phyloP scores from a whole-genome alignment of 2,797 vertebrate genomes.

The Phataginus tricuspis region DNA sequence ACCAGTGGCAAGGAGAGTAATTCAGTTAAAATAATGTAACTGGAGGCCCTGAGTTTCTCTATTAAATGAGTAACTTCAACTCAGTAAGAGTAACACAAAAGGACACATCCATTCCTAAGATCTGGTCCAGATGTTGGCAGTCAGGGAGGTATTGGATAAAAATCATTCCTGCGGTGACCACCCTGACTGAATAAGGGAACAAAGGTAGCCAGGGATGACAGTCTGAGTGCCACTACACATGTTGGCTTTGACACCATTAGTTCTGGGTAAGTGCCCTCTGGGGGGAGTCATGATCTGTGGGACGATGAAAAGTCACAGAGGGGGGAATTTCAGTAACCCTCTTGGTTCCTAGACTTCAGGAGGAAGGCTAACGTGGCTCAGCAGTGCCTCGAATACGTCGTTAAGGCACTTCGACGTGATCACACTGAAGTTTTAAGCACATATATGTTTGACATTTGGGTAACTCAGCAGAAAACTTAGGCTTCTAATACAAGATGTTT shows the following conservation, averaged over 20 bases:
- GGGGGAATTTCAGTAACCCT: neutral
- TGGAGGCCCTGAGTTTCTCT: neutral
- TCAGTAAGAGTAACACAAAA: slow-evolving; percentile 47
- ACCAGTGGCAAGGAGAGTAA: neutral
- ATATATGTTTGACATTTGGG: slow-evolving; percentile 61
- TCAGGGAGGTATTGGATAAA: neutral
- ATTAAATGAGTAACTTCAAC: neutral
- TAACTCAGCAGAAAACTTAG: slow-evolving; percentile 60
- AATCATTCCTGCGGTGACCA: neutral
- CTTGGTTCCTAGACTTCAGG: neutral
- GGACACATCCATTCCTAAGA: neutral
- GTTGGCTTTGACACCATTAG: neutral
- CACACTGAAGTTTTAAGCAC: slow-evolving; percentile 9
- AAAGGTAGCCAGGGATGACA: neutral
- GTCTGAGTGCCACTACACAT: neutral
- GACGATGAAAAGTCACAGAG: neutral
- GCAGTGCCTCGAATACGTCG: neutral
- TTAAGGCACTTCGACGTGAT: neutral
- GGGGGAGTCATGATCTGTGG: neutral
- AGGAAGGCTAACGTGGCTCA: neutral
- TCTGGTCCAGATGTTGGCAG: neutral
- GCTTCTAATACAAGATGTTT: slow-evolving; percentile 65
- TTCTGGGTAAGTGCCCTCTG: neutral
- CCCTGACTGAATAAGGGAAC: neutral
- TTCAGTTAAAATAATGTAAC: neutral